A percentile compares a stretch with the other conserved stretches of the same genome.
Evolutionary conservation across 92 coral and sea anemone genomes (phyloP).

Genomic region (Paramuricea clavata): DNA sequence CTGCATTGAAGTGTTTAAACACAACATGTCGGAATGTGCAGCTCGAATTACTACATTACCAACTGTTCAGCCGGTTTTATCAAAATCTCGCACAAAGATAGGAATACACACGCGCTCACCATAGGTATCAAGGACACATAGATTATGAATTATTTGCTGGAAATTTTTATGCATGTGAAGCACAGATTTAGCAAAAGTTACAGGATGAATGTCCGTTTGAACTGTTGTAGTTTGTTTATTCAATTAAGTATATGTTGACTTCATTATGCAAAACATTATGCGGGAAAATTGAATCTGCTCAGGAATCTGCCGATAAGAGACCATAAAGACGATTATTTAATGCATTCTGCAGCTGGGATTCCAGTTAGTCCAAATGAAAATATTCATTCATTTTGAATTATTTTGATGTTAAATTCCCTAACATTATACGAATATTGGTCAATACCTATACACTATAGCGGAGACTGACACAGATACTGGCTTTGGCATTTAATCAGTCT

Average conservation of each 20-base stretch:
- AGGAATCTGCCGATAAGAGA: too few relatives aligned
- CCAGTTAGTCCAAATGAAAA: background rate
- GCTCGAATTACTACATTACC: constrained; percentile 12
- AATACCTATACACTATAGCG: too few relatives aligned
- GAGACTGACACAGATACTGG: too few relatives aligned
- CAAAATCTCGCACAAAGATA: background rate
- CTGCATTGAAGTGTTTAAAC: background rate
- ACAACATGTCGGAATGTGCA: background rate
- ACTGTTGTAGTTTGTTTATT: background rate
- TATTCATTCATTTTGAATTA: too few relatives aligned
- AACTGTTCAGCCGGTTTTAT: too few relatives aligned
- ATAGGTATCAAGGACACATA: background rate
- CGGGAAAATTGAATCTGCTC: background rate
- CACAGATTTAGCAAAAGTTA: constrained; percentile 8
- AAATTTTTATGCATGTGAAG: background rate
- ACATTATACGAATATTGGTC: too few relatives aligned
- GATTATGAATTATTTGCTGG: background rate
- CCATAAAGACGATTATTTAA: background rate
- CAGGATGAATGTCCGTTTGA: background rate
- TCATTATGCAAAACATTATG: constrained; percentile 3
- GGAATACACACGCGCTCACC: background rate
- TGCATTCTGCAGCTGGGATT: background rate
- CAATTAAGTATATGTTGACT: constrained; percentile 24
- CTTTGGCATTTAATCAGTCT: too few relatives aligned
- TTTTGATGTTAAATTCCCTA: background rate